These are phyloP conservation scores for Podilymbus podiceps DNA, from an alignment of 2,113 vertebrate genomes.

Conservation along the genomic window DNA sequence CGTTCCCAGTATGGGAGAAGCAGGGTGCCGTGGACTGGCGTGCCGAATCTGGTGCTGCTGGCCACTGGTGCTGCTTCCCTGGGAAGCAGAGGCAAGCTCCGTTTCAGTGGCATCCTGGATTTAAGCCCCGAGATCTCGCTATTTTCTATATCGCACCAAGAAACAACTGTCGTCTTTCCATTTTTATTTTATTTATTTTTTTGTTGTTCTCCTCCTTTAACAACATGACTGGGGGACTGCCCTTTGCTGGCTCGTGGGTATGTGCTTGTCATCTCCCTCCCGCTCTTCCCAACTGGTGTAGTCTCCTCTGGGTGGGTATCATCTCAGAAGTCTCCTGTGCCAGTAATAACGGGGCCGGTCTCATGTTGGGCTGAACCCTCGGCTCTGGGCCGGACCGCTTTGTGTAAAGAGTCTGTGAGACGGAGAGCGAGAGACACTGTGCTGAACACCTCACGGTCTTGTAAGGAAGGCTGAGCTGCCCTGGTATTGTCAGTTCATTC, in stretches of 20 bases:
- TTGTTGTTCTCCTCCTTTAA: not conserved
- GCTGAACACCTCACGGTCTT: not conserved
- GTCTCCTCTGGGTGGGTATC: not conserved
- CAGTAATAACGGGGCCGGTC: fast-evolving
- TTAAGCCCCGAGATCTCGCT: not conserved
- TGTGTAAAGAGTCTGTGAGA: not conserved
- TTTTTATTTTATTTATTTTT: not conserved
- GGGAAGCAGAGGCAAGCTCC: not conserved
- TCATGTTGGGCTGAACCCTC: too few relatives aligned
- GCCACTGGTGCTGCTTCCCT: not conserved
- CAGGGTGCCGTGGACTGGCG: too few relatives aligned
- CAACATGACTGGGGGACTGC: fast-evolving
- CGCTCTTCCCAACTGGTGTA: fast-evolving
- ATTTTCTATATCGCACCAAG: not conserved
- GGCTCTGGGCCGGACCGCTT: not conserved
- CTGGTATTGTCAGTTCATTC: not conserved
- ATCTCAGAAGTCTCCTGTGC: not conserved
- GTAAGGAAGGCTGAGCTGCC: not conserved
- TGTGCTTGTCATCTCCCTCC: not conserved
- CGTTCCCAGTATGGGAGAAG: not conserved
- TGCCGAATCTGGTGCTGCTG: not conserved
- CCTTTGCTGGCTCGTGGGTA: not conserved
- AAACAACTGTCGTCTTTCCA: not conserved
- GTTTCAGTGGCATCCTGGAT: not conserved
- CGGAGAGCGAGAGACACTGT: not conserved